A percentile compares a stretch with the other conserved stretches of the same genome.
Conservation (phyloP, 2,797 vertebrate genomes). For the Oceanodroma leucorhoa region DNA sequence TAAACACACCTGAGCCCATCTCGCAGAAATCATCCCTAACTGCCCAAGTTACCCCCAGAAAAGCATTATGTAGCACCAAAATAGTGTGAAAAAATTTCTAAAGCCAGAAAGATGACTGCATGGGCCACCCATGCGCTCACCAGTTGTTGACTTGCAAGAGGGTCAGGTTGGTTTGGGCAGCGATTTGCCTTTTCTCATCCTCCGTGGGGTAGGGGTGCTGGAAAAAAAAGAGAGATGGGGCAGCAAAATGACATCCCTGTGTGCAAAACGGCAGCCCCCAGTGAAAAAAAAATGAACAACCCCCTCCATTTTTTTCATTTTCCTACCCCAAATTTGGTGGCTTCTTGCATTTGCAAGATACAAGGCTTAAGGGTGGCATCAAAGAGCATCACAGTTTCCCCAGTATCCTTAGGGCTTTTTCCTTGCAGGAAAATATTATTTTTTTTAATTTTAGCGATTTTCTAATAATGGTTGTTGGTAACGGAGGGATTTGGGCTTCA, state of each 20-base stretch:
- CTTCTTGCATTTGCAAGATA: background rate
- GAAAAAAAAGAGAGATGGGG: background rate
- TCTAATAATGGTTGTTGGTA: background rate
- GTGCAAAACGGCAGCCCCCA: accelerated
- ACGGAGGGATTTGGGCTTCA: background rate
- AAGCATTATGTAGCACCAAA: background rate
- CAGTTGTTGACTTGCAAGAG: conserved; percentile 99
- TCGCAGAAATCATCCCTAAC: background rate
- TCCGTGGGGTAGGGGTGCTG: conserved; percentile 98
- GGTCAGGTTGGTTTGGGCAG: conserved; percentile 94
- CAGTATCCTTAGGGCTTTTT: accelerated
- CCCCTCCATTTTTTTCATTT: accelerated
- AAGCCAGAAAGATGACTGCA: background rate
- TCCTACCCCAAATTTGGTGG: background rate
- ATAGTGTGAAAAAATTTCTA: accelerated
- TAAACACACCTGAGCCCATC: accelerated
- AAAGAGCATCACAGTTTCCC: background rate
- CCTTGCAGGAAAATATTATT: background rate
- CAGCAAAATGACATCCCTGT: background rate
- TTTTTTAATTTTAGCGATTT: background rate
- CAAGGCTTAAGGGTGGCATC: background rate
- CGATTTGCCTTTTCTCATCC: conserved; percentile 97
- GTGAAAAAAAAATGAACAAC: background rate
- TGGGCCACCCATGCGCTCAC: conserved; percentile 72
- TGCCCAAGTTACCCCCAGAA: accelerated